Evolutionary conservation across 2,113 vertebrate genomes (phyloP).

Genomic region (human (Homo sapiens)): DNA sequence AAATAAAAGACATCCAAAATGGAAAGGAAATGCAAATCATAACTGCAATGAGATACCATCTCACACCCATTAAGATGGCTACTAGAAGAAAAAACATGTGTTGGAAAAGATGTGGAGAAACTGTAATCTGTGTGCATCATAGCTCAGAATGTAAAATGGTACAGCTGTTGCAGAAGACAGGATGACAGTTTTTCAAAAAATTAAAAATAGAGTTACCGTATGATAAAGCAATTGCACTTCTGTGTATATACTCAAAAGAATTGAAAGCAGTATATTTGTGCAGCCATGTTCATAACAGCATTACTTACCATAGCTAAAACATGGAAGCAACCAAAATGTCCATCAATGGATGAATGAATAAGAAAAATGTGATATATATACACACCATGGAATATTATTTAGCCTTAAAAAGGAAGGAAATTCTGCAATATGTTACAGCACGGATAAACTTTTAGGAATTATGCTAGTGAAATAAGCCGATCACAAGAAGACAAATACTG

Average conservation of each 20-base stretch:
- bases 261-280: background rate
- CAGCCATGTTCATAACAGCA: background rate
- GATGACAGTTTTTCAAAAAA: background rate
- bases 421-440: background rate
- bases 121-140: background rate
- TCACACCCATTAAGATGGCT: background rate
- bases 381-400: background rate
- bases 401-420: background rate
- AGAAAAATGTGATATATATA: background rate
- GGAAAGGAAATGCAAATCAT: background rate
- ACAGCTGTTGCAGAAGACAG: background rate
- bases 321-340: background rate
- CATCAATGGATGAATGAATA: background rate
- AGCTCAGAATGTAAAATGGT: background rate
- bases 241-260: background rate
- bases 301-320: background rate
- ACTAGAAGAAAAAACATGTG: background rate
- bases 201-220: background rate
- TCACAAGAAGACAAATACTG: background rate
- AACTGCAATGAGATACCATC: background rate
- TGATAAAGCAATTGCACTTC: background rate
- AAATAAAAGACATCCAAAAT: background rate
- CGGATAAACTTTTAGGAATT: background rate
- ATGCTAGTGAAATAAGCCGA: background rate
- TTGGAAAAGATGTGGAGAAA: background rate